Evolutionary conservation across 1,140 invertebrate species (phyloP).

Genomic region (Acyrthosiphon pisum): DNA sequence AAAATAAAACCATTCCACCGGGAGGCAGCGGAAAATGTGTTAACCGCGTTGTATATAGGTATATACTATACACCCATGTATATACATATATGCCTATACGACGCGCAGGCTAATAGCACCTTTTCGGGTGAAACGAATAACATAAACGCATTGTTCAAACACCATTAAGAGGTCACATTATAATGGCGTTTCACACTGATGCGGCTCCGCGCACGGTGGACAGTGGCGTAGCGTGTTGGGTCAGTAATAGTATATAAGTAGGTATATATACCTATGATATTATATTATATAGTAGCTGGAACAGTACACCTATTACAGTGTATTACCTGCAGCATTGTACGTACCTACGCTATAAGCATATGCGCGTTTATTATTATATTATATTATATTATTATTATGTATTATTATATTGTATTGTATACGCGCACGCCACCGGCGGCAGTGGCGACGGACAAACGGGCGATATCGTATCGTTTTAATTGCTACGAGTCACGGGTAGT

Average conservation of each 20-base stretch:
- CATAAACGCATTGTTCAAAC: conserved; percentile 39
- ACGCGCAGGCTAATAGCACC: conserved; percentile 9
- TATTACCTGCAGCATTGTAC: no score
- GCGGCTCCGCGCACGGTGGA: not conserved
- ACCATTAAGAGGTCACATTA: conserved; percentile 37
- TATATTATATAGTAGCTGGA: not conserved
- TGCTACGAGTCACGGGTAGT: not conserved
- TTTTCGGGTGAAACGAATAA: conserved; percentile 43
- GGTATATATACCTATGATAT: not conserved
- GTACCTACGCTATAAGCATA: not conserved
- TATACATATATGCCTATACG: not conserved
- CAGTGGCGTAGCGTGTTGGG: not conserved
- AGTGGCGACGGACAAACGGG: not conserved
- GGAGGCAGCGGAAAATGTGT: not conserved
- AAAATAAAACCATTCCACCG: not conserved
- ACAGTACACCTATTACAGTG: not conserved
- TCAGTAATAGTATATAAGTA: not conserved
- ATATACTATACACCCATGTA: no score
- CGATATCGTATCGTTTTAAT: conserved; percentile 16
- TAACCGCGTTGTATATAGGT: not conserved
- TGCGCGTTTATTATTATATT: not conserved
- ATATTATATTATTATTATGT: not conserved
- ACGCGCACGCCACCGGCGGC: not conserved
- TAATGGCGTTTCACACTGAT: conserved; percentile 32
- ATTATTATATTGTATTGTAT: conserved; percentile 2